Evolutionary conservation across 2,888 invertebrate genomes (phyloP), one percentile per base, ranked within the genome.

Genomic region (Epinotia brunnichana): DNA sequence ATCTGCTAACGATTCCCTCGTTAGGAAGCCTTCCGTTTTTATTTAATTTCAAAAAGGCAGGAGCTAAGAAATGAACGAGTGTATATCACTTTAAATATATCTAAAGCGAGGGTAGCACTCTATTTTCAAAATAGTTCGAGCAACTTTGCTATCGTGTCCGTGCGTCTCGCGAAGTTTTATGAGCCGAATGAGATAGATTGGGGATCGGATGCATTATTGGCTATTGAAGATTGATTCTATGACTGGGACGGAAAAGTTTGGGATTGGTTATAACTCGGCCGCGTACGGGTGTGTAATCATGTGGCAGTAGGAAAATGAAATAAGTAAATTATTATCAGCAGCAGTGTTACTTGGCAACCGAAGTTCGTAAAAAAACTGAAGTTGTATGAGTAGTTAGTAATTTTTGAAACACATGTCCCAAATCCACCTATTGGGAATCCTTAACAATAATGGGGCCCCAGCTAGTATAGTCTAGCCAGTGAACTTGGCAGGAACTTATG

Each of bases 141-240:
- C 80, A 85, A 88, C 83, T 86, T 81, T 81, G 82, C 81, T 83
- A 83, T 79, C 81, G 79, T 77, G 83, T 83, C 84, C 84, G 83
- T 82, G 79, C 79, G 79, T 80, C 80, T 82, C 81, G 81, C 82
- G 85, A 91, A 90, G 87, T 90, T 91, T 89, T 88, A 90, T 87
- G 87, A 86, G 81, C 84, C 85, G 87, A 86, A 87, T 84, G 86
- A 88, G 85, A 89, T 89, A 87, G 86, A 89, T 89, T 85, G 87
- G 83, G 83, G 84, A 84, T 82, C 81, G 82, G 85, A 87, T 90
- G 88, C 87, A 87, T 90, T 90, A 90, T 88, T 90, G 86, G 85
- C 87, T 85, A 85, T 89, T 85, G 83, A 83, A 85, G 86, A 89
- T 90, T 85, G 84, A 84, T 85, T 85, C 86, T 70, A 62, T 61